Evolutionary conservation across 2,113 vertebrate genomes (phyloP).

Genomic region (Ctenomys sociabilis): DNA sequence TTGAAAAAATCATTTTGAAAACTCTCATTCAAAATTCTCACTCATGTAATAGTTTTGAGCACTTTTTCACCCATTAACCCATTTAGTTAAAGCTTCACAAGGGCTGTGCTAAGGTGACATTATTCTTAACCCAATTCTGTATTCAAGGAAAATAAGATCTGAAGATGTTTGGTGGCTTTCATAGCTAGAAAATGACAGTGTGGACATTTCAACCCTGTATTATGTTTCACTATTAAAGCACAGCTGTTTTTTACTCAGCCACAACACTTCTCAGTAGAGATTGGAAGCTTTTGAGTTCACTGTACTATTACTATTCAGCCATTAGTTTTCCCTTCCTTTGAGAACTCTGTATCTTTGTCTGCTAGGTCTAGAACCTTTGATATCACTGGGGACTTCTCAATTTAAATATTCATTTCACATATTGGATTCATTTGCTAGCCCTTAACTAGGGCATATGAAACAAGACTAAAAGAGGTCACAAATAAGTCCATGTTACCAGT

Average conservation of each 20-base stretch:
- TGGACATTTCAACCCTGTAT: background rate
- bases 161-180: background rate
- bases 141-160: conserved; percentile 52
- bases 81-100: conserved; percentile 50
- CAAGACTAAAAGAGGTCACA: background rate
- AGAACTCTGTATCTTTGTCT: background rate
- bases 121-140: background rate
- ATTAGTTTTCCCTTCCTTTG: background rate
- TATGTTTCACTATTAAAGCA: background rate
- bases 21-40: conserved; percentile 8
- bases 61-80: background rate
- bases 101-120: background rate
- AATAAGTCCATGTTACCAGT: background rate
- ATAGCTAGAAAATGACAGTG: background rate
- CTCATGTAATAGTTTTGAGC: conserved; percentile 19
- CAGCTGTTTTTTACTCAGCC: background rate
- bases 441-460: background rate
- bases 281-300: background rate
- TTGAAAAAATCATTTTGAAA: background rate
- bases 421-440: background rate
- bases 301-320: background rate
- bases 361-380: background rate
- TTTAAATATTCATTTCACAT: background rate
- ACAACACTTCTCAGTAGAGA: background rate
- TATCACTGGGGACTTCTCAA: background rate